A percentile compares a stretch with the other conserved stretches of the same genome.
These are phyloP conservation scores for Campoletis raptor DNA, from an alignment of 2,888 invertebrate genomes.

Conservation along the genomic window DNA sequence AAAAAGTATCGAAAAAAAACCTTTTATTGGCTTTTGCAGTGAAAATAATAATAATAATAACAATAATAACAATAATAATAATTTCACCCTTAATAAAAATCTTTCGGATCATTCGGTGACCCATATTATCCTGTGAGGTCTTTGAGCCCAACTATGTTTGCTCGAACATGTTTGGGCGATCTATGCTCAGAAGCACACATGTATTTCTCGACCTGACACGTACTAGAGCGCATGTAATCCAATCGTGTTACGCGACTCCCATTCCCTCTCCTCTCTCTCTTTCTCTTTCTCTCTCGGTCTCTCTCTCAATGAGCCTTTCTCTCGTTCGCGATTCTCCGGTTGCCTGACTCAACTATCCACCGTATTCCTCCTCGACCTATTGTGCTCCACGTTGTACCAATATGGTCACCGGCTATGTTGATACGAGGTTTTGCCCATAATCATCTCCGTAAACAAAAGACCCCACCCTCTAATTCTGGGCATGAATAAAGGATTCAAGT, in stretches of 20 bases:
- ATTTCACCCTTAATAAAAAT: background rate
- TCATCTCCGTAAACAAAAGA: background rate
- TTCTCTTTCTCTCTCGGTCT: constrained; percentile 38
- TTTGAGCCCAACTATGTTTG: constrained; percentile 17
- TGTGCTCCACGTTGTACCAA: constrained; percentile 39
- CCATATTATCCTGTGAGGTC: constrained; percentile 1
- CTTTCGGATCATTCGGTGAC: background rate
- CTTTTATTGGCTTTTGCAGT: background rate
- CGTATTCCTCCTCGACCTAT: constrained; percentile 20
- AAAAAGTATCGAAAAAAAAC: background rate
- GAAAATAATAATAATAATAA: background rate
- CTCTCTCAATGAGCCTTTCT: constrained; percentile 53
- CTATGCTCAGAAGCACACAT: constrained; percentile 45
- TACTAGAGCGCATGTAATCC: constrained; percentile 63
- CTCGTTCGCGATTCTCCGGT: constrained; percentile 33
- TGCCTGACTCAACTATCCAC: constrained; percentile 18
- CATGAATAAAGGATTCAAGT: background rate
- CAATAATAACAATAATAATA: no score
- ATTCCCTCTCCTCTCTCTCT: constrained; percentile 36
- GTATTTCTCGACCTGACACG: constrained; percentile 68
- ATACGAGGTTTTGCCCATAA: constrained; percentile 1
- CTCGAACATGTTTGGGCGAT: constrained; percentile 29
- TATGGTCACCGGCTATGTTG: constrained; percentile 10
- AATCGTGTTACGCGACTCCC: constrained; percentile 64
- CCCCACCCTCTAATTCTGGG: background rate